These are phyloP conservation scores for Sarcophaga subvicina DNA, from an alignment of 2,888 invertebrate species.

Conservation along the genomic window DNA sequence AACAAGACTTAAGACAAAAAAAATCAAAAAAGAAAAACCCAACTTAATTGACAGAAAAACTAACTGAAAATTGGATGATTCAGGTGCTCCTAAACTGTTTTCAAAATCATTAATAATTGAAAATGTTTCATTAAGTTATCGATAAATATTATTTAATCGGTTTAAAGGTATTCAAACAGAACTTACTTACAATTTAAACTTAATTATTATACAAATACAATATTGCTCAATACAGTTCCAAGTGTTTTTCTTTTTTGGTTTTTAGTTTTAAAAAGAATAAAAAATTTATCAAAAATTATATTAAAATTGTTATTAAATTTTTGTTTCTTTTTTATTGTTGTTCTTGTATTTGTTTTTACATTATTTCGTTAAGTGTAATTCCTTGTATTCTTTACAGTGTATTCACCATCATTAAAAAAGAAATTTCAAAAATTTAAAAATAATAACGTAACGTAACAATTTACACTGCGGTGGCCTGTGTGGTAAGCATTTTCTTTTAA, in stretches of 20 bases:
- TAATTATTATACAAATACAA: conserved; percentile 41
- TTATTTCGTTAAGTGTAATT: conserved; percentile 25
- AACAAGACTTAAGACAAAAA: not conserved
- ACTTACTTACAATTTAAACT: conserved; percentile 64
- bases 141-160: no score
- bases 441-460: not conserved
- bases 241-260: not conserved
- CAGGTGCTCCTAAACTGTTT: conserved; percentile 66
- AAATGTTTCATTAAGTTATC: not conserved
- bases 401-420: conserved; percentile 1
- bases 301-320: not conserved
- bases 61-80: conserved; percentile 62
- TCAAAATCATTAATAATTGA: conserved; percentile 3
- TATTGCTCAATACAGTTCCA: conserved; percentile 29
- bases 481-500: conserved; percentile 65
- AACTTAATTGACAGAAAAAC: conserved; percentile 10
- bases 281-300: not conserved
- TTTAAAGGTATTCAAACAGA: conserved; percentile 22
- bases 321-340: not conserved
- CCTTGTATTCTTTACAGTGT: conserved; percentile 28
- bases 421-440: not conserved
- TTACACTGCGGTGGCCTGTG: conserved; percentile 52
- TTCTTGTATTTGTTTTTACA: conserved; percentile 10
- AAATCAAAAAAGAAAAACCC: not conserved
- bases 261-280: not conserved